Percentiles rank a stretch among this genome's conserved stretches.
These are phyloP conservation scores for Dynastes grantii DNA, from an alignment of 2,888 invertebrate genomes.

Conservation along the genomic window DNA sequence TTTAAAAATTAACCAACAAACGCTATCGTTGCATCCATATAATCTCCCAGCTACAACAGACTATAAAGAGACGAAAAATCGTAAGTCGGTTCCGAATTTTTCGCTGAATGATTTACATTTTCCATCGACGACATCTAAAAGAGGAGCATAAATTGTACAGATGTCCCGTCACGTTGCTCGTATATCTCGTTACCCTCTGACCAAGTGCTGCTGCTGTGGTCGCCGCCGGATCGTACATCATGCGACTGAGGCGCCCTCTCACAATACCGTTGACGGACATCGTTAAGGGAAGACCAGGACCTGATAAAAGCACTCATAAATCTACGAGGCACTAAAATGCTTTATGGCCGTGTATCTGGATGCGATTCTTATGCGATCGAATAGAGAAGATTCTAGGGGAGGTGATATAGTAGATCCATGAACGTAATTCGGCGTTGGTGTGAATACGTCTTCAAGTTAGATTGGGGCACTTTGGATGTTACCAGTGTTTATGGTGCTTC, in stretches of 20 bases:
- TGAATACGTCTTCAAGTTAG: background rate
- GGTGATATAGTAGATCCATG: slow-evolving; percentile 7
- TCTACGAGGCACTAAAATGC: slow-evolving; percentile 65
- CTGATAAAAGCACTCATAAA: slow-evolving; percentile 69
- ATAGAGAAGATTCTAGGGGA: background rate
- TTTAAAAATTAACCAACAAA: no score
- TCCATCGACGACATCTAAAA: slow-evolving; percentile 66
- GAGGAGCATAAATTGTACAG: slow-evolving; percentile 69
- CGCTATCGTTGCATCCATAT: background rate
- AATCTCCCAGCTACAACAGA: background rate
- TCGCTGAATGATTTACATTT: slow-evolving; percentile 67
- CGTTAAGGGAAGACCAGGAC: slow-evolving; percentile 66
- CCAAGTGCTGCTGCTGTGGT: slow-evolving; percentile 65
- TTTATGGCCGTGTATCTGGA: slow-evolving; percentile 62
- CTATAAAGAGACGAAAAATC: background rate
- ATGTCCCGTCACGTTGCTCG: slow-evolving; percentile 68
- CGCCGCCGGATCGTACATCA: slow-evolving; percentile 65
- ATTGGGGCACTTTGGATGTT: no score
- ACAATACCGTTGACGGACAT: slow-evolving; percentile 64
- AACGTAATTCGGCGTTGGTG: slow-evolving; percentile 5
- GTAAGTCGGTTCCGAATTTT: slow-evolving; percentile 16
- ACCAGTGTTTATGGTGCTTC: no score
- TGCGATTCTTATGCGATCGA: slow-evolving; percentile 60
- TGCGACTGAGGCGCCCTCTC: slow-evolving; percentile 60
- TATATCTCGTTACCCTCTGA: slow-evolving; percentile 65